phyloP scores from a whole-genome alignment of 1,140 invertebrate genomes.

The Drosophila punjabiensis region DNA sequence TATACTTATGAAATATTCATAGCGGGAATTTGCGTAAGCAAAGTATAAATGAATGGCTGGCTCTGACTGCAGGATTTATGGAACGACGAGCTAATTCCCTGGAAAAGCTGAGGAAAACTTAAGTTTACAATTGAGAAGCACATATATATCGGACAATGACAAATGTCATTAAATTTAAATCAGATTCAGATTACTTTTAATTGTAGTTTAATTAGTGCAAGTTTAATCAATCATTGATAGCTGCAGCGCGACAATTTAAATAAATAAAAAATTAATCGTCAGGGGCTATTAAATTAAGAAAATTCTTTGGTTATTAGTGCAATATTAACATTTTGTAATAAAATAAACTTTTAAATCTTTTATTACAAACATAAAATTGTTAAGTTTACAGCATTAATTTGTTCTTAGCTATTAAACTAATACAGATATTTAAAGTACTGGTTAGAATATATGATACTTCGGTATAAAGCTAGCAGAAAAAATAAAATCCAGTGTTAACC shows the following conservation, averaged over 20 bases:
- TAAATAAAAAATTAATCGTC: background rate
- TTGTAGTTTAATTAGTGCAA: background rate
- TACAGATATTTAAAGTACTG: background rate
- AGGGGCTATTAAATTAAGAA: background rate
- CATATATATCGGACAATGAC: background rate
- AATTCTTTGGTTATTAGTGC: background rate
- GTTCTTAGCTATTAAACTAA: too few relatives aligned
- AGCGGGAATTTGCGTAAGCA: slow-evolving; percentile 31
- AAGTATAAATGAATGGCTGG: background rate
- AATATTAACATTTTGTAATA: background rate
- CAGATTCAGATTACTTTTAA: background rate
- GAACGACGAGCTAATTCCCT: background rate
- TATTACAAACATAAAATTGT: background rate
- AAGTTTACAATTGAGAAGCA: background rate
- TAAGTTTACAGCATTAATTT: background rate
- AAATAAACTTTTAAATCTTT: background rate
- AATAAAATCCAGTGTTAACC: background rate
- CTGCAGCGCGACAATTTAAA: background rate
- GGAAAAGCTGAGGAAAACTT: background rate
- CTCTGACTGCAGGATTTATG: background rate
- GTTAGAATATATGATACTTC: background rate
- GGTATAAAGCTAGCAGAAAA: background rate
- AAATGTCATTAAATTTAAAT: background rate
- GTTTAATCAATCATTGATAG: background rate
- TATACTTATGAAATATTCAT: slow-evolving; percentile 61